These are phyloP conservation scores for Volucella inflata DNA, from an alignment of 2,888 invertebrate species.

Conservation along the genomic window DNA sequence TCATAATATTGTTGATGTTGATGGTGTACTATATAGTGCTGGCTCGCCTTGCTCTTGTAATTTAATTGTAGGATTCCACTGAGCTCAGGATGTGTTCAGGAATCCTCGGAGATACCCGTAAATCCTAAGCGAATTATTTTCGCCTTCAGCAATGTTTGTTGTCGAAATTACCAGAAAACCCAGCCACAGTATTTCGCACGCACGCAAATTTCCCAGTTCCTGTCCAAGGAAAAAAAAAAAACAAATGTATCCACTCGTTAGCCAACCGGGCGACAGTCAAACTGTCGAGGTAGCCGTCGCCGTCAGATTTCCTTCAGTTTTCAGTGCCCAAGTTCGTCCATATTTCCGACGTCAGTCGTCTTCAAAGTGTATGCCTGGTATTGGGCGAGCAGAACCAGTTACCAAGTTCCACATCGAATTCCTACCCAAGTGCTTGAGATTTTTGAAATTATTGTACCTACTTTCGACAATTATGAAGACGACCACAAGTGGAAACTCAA, in stretches of 20 bases:
- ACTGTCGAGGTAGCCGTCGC: background rate
- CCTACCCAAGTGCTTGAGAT: constrained; percentile 53
- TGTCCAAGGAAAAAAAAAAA: no score
- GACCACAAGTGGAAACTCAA: constrained; percentile 1
- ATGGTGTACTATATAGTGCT: background rate
- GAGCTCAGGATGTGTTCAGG: no score
- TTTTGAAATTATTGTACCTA: constrained; percentile 67
- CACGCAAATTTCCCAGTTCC: background rate
- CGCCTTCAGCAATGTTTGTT: no score
- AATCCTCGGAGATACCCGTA: no score
- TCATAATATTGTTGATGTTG: no score
- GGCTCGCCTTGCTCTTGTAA: background rate
- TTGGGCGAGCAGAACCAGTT: constrained; percentile 75
- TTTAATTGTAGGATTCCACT: no score
- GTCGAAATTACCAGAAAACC: no score
- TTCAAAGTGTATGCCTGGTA: constrained; percentile 79
- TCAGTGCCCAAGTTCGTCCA: constrained; percentile 44
- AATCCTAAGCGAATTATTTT: no score
- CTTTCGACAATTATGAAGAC: constrained; percentile 28
- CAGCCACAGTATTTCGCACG: no score
- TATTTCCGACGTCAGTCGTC: constrained; percentile 77
- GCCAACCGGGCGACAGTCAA: no score
- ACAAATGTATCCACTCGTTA: no score
- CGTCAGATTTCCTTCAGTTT: background rate
- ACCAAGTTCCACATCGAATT: constrained; percentile 29